These are phyloP conservation scores for Phataginus tricuspis DNA, from an alignment of 2,797 vertebrate genomes.

Conservation along the genomic window DNA sequence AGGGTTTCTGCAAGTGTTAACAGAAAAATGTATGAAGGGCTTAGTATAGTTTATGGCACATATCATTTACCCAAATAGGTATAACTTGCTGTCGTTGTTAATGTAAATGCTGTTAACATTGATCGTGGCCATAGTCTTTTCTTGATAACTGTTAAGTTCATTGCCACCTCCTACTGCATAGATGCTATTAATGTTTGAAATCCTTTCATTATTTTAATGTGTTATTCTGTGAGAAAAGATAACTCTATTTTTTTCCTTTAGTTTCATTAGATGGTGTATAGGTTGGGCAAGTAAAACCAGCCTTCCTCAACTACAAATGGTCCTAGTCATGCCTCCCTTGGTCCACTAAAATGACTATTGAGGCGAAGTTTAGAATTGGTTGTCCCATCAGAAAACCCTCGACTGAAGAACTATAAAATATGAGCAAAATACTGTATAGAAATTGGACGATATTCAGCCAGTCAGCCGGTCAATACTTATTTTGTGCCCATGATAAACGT, in stretches of 20 bases:
- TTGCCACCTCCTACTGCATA: not conserved
- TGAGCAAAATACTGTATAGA: not conserved
- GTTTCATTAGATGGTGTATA: not conserved
- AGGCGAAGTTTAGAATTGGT: slow-evolving; percentile 16
- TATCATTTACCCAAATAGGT: not conserved
- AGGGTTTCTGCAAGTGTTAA: not conserved
- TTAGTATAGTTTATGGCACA: not conserved
- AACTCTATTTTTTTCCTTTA: not conserved
- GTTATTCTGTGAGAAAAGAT: not conserved
- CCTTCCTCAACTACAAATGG: not conserved
- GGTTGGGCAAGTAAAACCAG: not conserved
- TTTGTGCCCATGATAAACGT: not conserved
- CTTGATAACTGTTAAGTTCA: not conserved
- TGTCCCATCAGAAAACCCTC: not conserved
- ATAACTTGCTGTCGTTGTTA: not conserved
- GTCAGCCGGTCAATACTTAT: not conserved
- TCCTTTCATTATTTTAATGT: slow-evolving; percentile 13
- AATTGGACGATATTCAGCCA: not conserved
- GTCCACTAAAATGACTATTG: not conserved
- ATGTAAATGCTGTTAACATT: not conserved
- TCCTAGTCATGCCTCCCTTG: not conserved
- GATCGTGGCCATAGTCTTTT: not conserved
- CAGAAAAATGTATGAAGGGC: not conserved
- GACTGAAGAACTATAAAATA: not conserved
- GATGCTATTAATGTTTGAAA: not conserved